Base-by-base conservation (phyloP, 2,888 invertebrate genomes). In the Rhimphoctona megacephalus region DNA sequence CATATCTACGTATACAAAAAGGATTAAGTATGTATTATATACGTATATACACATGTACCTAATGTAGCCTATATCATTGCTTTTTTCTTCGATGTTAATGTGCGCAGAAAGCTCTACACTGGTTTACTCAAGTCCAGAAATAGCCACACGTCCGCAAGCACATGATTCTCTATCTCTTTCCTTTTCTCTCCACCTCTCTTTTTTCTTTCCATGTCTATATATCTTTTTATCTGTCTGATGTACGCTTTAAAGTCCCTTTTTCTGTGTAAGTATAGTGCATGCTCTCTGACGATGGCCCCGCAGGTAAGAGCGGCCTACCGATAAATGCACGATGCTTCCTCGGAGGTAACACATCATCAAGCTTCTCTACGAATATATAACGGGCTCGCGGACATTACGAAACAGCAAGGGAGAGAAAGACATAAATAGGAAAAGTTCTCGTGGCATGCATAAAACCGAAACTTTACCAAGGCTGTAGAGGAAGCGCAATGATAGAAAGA, bases 281-380 rank as follows among this genome's bases (percentile, higher is more conserved):
- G 46, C 83, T 83, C 80, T 83, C 81, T 81, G 77, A 81, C 78
- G 86, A 84, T 81, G 73, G 78, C 77, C 81, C 86, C 66, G 85
- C 86, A 84, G 86, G 86, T 86, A 86, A 84, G 81, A 81, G 81
- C 77, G 69, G 61, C 73, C 77, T 77, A 78, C 81, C 86, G 81
- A 86, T 84, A 83, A 86, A 74, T 73, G 81, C 74, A 86, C 83
- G 80, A 66, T 67, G 83, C 80, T 70, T 86, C 72, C 83, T 67
- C 69, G 54, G 6, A 39, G 46, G 22, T 25, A 39, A 33, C 39
- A 61, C 61, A 57, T 69, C 79, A 73, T 73, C 49, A 30, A 49
- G 30, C 70, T 49, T 43, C 57, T 61, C 76, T 30, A 30, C 64
- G 61, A 52, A 36, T 77, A 64, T 64, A 66, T 33, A 64, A 64